Base-by-base conservation (phyloP, 37 sponge, comb jelly and placozoan genomes). In the Crambe crambe region DNA sequence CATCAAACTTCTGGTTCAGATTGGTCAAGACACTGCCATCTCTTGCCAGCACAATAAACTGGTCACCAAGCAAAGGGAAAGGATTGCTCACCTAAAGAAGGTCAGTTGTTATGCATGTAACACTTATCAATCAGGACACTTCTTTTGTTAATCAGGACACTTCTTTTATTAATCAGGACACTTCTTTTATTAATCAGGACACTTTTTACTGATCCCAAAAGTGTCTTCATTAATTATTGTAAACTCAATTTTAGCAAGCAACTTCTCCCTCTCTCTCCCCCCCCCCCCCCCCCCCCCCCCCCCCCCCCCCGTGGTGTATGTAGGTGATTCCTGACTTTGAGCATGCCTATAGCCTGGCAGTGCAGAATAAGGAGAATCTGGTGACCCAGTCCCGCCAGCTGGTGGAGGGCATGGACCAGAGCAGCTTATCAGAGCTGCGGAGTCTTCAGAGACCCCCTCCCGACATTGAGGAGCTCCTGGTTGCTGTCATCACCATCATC, bases 11-110 rank as follows among this genome's bases (percentile, higher is more conserved):
- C 79, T 96, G 72, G 72, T 75, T 1, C 96, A 92, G 73, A 69
- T 92, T 8, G 93, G 96, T 0, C 93, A 92, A 43, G 96, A 96
- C 68, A 89, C 90, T 6, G 93, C 96, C 65, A 96, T 96, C 66
- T 77, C 87, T n/a, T 57, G 61, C 35, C 92, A 91, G 41, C 96
- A 92, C 64, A 81, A 60, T 27, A 75, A 85, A 58, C 80, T 96
- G 68, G 56, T 89, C 62, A 42, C 62, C 35, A 86, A 80, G 56
- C 92, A 92, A 70, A 59, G 71, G 26, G 71, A 87, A 37, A 89
- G 89, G 61, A 86, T 96, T 17, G 30, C 37, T 17, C 93, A 96
- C 37, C 80, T 96, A 26, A 79, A 89, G 58, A 70, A 87, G 93
- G 95, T 95, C 65, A 76, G 27, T 22, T 27, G 0, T 42, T 47